Percentiles rank a stretch among this genome's conserved stretches.
phyloP scores from a whole-genome alignment of 2,113 vertebrate genomes.

The Pelecanoides urinatrix region DNA sequence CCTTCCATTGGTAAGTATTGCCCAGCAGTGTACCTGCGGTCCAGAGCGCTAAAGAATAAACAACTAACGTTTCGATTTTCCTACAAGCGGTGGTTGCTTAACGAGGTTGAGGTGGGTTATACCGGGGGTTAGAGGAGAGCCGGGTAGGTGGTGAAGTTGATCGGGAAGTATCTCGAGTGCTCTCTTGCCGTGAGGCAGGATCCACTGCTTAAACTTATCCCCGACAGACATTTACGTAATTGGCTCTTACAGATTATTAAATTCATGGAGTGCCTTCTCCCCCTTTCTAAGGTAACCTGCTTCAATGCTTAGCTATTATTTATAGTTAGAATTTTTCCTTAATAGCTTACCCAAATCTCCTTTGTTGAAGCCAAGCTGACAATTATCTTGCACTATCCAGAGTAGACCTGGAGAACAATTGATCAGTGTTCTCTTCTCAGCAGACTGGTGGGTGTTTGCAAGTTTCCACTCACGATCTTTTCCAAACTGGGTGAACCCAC shows the following conservation, averaged over 20 bases:
- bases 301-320: background rate
- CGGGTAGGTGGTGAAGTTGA: background rate
- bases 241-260: background rate
- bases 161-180: background rate
- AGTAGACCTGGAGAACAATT: background rate
- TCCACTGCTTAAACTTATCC: background rate
- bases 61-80: accelerated
- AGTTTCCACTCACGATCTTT: background rate
- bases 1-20: background rate
- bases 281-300: background rate
- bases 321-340: background rate
- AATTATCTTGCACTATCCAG: background rate
- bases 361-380: background rate
- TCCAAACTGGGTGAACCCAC: background rate
- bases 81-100: too few species aligned
- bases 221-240: background rate
- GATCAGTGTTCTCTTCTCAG: background rate
- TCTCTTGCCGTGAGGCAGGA: background rate
- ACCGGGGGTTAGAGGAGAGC: background rate
- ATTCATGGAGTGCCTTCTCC: background rate
- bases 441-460: background rate
- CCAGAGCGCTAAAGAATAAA: accelerated
- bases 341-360: slow-evolving; percentile 12
- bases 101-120: accelerated
- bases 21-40: accelerated